Conservation (phyloP, 2,113 vertebrate genomes). For the Phaethornis superciliosus region DNA sequence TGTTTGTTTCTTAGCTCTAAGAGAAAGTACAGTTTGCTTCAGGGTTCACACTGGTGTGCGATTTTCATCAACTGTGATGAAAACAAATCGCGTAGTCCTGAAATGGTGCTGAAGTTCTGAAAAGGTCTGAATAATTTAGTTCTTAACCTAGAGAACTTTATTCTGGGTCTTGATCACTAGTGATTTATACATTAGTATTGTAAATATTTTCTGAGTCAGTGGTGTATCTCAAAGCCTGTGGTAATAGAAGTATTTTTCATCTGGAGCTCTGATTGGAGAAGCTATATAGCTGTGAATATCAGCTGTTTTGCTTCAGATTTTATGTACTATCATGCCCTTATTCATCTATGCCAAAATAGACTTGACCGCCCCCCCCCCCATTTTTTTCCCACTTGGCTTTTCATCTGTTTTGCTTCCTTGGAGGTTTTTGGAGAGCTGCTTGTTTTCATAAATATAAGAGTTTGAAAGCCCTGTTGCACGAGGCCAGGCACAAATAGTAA, state of each 20-base stretch:
- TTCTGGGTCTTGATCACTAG: background rate
- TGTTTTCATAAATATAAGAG: background rate
- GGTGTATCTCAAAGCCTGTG: background rate
- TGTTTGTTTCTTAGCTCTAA: background rate
- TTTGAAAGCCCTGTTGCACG: background rate
- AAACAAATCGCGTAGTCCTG: background rate
- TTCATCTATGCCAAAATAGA: background rate
- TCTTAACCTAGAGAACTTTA: background rate
- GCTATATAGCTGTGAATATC: background rate
- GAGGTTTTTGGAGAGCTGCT: background rate
- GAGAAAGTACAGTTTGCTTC: background rate
- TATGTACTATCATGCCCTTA: background rate
- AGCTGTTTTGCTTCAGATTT: background rate
- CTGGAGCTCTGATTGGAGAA: background rate
- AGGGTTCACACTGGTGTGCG: background rate
- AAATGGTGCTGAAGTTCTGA: background rate
- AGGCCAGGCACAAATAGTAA: background rate
- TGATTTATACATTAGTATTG: background rate
- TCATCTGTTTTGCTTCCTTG: background rate
- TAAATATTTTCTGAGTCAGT: background rate
- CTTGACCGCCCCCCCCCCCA: fast-evolving
- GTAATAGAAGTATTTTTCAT: background rate
- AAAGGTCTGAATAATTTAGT: background rate
- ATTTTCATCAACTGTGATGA: background rate
- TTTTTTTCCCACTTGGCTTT: background rate